These are phyloP conservation scores for Coptodon rendalli DNA, from an alignment of 2,113 vertebrate genomes.

Conservation along the genomic window DNA sequence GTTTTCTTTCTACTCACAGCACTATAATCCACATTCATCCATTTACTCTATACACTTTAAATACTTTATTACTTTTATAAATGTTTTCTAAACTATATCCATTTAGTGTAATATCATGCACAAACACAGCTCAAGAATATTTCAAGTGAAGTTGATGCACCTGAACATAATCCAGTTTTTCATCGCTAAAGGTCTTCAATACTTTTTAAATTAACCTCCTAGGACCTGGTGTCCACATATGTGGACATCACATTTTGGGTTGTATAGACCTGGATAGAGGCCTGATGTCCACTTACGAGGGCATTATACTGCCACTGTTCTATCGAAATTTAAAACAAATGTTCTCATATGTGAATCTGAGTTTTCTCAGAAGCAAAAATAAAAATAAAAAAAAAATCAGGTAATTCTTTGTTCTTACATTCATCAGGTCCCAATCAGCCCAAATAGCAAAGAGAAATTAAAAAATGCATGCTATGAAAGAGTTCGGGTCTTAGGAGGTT, in stretches of 20 bases:
- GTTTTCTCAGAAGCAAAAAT: background rate
- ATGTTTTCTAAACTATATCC: background rate
- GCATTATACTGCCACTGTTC: accelerated
- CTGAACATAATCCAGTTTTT: background rate
- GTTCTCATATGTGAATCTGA: background rate
- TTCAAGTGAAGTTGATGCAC: accelerated
- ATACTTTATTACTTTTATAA: background rate
- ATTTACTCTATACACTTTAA: background rate
- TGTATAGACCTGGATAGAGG: background rate
- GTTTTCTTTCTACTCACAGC: background rate
- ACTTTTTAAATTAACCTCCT: background rate
- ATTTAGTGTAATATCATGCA: background rate
- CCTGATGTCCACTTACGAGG: background rate
- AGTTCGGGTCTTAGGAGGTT: accelerated
- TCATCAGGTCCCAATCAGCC: background rate
- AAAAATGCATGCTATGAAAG: background rate
- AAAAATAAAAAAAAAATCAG: background rate
- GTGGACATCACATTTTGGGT: background rate
- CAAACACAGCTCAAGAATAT: background rate
- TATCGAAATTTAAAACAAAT: background rate
- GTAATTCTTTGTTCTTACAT: background rate
- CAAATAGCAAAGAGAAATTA: background rate
- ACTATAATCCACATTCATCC: accelerated
- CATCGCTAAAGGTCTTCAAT: background rate
- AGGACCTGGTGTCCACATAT: accelerated